Percentiles rank a stretch among this genome's conserved stretches.
phyloP scores from a whole-genome alignment of 2,113 vertebrate species.

The Toxostoma redivivum region DNA sequence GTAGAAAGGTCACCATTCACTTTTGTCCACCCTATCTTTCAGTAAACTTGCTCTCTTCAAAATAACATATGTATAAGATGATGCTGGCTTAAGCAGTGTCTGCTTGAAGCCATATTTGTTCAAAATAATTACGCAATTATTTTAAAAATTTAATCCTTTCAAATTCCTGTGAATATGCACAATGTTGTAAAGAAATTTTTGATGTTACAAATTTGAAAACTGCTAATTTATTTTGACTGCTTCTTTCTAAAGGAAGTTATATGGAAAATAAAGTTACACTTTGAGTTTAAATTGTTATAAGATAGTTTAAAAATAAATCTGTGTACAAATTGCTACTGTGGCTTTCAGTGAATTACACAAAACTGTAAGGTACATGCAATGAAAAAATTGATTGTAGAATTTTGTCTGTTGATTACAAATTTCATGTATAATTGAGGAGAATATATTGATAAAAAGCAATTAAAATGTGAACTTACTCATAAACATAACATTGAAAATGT shows the following conservation, averaged over 20 bases:
- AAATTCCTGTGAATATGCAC: not conserved
- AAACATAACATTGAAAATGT: not conserved
- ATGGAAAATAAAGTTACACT: not conserved
- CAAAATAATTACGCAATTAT: not conserved
- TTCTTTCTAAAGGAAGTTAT: not conserved
- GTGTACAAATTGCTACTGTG: not conserved
- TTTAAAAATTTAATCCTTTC: not conserved
- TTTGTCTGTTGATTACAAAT: not conserved
- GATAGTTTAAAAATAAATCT: not conserved
- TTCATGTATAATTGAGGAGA: not conserved
- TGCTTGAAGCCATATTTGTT: not conserved
- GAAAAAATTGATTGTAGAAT: not conserved
- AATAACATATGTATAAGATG: not conserved
- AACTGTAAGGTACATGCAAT: not conserved
- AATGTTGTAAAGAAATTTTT: not conserved
- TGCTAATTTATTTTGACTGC: not conserved
- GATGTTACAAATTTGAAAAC: not conserved
- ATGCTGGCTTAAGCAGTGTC: not conserved
- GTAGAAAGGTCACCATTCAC: not conserved
- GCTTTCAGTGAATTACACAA: not conserved
- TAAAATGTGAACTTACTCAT: not conserved
- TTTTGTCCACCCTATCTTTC: not conserved
- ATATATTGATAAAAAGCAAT: not conserved
- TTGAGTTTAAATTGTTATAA: not conserved
- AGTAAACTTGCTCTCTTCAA: rapidly evolving